Conservation (phyloP, 2,113 vertebrate species). For the Jaculus jaculus region DNA sequence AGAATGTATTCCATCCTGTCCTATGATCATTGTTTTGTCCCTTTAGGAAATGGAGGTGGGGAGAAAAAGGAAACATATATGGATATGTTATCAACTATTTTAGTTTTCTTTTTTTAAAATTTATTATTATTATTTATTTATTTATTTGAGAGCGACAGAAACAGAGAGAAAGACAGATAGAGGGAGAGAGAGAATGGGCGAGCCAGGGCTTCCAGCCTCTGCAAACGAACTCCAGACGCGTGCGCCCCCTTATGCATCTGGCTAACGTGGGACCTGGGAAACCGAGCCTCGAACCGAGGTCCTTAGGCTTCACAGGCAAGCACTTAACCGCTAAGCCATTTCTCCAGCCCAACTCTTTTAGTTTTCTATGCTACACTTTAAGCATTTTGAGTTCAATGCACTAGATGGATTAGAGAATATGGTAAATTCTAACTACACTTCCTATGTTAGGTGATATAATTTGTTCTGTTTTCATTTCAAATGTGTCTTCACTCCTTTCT, state of each 20-base stretch:
- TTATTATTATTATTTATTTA: too few relatives aligned
- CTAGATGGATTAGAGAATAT: not conserved
- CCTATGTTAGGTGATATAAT: not conserved
- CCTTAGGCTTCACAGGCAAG: too few relatives aligned
- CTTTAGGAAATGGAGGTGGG: not conserved
- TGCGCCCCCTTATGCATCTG: too few relatives aligned
- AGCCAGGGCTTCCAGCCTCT: too few relatives aligned
- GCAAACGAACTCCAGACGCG: too few relatives aligned
- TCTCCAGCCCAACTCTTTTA: not conserved
- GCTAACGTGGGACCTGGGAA: too few relatives aligned
- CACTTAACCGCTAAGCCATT: too few relatives aligned
- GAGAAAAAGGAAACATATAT: not conserved
- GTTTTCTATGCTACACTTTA: not conserved
- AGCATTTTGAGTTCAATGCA: not conserved
- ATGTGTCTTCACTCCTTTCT: not conserved
- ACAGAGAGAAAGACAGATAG: too few relatives aligned
- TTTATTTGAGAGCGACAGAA: too few relatives aligned
- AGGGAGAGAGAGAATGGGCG: too few relatives aligned
- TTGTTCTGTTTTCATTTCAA: not conserved
- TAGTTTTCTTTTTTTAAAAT: not conserved
- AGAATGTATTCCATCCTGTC: not conserved
- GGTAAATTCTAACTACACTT: not conserved
- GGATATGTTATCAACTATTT: not conserved
- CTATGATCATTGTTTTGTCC: slow-evolving; percentile 27
- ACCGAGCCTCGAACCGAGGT: too few relatives aligned